phyloP scores from a whole-genome alignment of 2,113 vertebrate species.

The Siniperca knerii region DNA sequence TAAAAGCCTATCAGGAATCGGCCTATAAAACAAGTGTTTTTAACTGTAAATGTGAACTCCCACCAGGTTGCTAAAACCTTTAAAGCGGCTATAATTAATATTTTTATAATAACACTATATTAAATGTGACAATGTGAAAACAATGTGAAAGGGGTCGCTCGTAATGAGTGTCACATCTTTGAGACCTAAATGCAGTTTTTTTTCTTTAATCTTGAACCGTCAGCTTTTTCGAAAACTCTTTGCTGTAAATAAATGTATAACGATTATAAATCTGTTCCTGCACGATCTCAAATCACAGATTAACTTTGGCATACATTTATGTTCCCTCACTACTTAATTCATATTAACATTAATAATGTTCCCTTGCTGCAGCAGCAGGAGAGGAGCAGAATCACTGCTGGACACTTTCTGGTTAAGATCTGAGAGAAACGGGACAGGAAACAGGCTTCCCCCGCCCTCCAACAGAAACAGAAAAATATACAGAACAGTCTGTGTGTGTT shows the following conservation, averaged over 20 bases:
- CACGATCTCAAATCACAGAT: neutral
- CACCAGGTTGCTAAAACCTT: neutral
- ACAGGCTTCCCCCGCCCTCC: neutral
- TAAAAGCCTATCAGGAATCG: neutral
- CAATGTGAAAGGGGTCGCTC: too few relatives aligned
- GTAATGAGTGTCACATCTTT: neutral
- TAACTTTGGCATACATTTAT: neutral
- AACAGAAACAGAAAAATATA: slow-evolving; percentile 35
- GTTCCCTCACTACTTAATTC: neutral
- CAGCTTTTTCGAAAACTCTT: neutral
- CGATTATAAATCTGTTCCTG: neutral
- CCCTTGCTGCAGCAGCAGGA: neutral
- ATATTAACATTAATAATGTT: neutral
- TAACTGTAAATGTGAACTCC: neutral
- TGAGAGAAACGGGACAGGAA: slow-evolving; percentile 25
- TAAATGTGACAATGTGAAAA: too few relatives aligned
- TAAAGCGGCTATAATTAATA: too few relatives aligned
- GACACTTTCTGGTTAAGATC: slow-evolving; percentile 16
- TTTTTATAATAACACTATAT: too few relatives aligned
- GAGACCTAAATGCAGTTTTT: neutral
- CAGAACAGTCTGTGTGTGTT: slow-evolving; percentile 11
- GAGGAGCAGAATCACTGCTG: slow-evolving; percentile 4
- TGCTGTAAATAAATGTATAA: neutral
- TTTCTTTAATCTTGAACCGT: neutral
- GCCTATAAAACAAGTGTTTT: neutral